Evolutionary conservation across 30 jellyfish, hydroid and myxozoan species (phyloP).

Genomic region (Aurelia sp.): DNA sequence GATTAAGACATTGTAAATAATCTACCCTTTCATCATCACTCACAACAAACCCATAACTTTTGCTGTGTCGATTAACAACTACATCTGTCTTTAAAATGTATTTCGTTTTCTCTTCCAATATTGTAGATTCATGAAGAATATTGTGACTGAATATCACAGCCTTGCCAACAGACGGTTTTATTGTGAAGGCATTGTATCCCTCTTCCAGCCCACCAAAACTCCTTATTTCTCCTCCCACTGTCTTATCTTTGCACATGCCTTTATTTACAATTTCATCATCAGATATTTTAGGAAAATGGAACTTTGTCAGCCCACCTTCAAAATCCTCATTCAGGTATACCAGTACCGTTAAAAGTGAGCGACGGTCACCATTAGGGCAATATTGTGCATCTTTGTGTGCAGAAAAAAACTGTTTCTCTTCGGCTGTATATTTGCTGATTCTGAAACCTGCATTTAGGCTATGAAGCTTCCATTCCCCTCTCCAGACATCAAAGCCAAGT

Average conservation of each 20-base stretch:
- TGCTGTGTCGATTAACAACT: constrained; percentile 38
- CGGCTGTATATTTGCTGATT: constrained; percentile 26
- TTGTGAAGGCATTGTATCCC: constrained; percentile 50
- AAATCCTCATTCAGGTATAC: constrained; percentile 66
- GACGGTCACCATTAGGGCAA: constrained; percentile 79
- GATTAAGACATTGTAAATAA: constrained; percentile 51
- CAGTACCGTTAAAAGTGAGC: constrained; percentile 54
- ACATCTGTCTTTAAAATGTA: constrained; percentile 58
- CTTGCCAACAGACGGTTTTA: constrained; percentile 47
- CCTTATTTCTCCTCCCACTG: constrained; percentile 41
- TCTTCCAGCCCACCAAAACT: constrained; percentile 55
- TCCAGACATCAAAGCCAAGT: constrained; percentile 56
- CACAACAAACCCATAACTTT: constrained; percentile 63
- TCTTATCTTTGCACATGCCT: constrained; percentile 14
- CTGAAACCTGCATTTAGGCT: constrained; percentile 51
- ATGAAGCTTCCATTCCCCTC: constrained; percentile 60
- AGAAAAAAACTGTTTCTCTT: constrained; percentile 45
- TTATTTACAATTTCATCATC: neutral
- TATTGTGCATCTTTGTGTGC: constrained; percentile 75
- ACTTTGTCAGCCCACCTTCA: constrained; percentile 60
- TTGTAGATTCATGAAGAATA: constrained; percentile 57
- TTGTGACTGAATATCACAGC: constrained; percentile 72
- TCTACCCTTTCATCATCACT: constrained; percentile 59
- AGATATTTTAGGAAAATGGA: constrained; percentile 34
- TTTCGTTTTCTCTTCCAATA: constrained; percentile 17